phyloP scores from a whole-genome alignment of 2,113 vertebrate genomes.

The Amazona guildingii region DNA sequence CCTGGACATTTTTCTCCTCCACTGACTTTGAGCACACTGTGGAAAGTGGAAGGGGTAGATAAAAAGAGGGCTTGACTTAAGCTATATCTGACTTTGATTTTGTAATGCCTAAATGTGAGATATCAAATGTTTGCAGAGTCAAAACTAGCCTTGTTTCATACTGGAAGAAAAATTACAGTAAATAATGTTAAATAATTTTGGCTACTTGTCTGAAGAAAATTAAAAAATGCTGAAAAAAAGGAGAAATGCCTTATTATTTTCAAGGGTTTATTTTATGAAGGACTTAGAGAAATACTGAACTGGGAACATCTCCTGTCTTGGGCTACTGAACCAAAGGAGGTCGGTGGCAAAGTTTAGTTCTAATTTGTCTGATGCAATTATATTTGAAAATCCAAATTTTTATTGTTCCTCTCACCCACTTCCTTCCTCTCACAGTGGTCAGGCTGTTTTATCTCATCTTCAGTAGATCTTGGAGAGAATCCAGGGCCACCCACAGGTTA shows the following conservation, averaged over 20 bases:
- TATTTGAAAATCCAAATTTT: conserved; percentile 2
- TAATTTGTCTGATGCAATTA: not conserved
- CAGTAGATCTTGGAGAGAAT: conserved; percentile 31
- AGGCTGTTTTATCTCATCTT: not conserved
- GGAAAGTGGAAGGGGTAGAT: not conserved
- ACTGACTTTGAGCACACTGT: not conserved
- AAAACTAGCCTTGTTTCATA: not conserved
- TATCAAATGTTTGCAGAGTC: not conserved
- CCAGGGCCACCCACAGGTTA: conserved; percentile 64
- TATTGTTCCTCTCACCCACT: not conserved
- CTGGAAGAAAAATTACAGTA: not conserved
- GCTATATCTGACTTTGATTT: not conserved
- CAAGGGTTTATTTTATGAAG: not conserved
- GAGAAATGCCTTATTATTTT: not conserved
- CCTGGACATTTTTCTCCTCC: not conserved
- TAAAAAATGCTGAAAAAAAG: not conserved
- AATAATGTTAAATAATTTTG: not conserved
- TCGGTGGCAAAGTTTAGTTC: not conserved
- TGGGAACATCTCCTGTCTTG: not conserved
- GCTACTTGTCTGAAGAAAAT: not conserved
- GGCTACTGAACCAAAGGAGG: not conserved
- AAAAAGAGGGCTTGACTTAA: not conserved
- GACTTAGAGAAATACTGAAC: not conserved
- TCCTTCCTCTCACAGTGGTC: not conserved
- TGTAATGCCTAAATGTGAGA: not conserved